phyloP scores from a whole-genome alignment of 2,113 vertebrate genomes.

The Coracopsis vasa region DNA sequence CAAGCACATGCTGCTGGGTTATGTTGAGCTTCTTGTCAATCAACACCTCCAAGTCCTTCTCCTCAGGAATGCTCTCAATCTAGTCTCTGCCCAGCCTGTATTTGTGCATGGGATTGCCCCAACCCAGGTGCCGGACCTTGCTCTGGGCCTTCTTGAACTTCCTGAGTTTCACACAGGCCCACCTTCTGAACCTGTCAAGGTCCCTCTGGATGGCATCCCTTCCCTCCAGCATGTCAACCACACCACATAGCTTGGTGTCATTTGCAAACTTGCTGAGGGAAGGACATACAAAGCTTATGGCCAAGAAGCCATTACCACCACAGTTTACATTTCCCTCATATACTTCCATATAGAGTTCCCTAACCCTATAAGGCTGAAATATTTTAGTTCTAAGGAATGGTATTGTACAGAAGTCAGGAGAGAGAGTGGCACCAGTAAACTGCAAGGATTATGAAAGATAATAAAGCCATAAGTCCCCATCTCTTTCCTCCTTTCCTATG shows the following conservation, averaged over 20 bases:
- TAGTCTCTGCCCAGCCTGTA: background rate
- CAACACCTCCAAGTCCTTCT: background rate
- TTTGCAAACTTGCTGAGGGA: background rate
- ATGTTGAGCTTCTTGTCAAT: background rate
- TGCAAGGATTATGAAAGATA: background rate
- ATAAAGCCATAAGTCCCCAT: background rate
- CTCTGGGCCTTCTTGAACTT: background rate
- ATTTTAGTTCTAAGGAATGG: background rate
- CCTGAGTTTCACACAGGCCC: background rate
- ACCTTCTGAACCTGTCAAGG: background rate
- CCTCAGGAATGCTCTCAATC: background rate
- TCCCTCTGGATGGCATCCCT: background rate
- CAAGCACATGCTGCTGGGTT: background rate
- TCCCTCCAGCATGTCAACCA: background rate
- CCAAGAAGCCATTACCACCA: background rate
- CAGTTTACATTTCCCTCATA: background rate
- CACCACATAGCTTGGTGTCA: background rate
- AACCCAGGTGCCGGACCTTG: background rate
- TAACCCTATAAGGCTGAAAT: background rate
- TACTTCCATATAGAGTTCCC: background rate
- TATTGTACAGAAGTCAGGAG: background rate
- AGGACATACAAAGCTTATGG: background rate
- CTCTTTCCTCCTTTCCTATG: background rate
- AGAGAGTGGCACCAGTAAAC: background rate
- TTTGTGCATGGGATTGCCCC: background rate